Percentiles rank a stretch among this genome's conserved stretches.
phyloP scores from a whole-genome alignment of 2,797 vertebrate species.

The Oophaga sylvatica region DNA sequence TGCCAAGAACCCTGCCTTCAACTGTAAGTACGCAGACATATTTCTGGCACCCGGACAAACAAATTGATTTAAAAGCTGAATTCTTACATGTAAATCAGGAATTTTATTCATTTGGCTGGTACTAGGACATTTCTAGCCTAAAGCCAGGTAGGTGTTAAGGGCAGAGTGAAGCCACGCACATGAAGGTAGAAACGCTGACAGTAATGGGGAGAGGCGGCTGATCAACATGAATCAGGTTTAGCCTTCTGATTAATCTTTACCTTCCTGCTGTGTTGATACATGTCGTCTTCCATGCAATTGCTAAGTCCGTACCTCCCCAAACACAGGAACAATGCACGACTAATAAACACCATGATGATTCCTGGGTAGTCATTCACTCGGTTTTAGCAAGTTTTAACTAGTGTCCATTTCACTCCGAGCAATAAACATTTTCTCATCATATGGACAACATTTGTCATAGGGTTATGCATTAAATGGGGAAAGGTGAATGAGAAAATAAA shows the following conservation, averaged over 20 bases:
- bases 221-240: slow-evolving; percentile 38
- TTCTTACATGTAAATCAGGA: neutral
- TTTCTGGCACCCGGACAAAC: slow-evolving; percentile 1
- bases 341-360: slow-evolving; percentile 42
- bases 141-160: neutral
- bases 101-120: slow-evolving; percentile 1
- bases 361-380: slow-evolving; percentile 17
- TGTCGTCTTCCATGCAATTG: slow-evolving; percentile 13
- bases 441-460: neutral
- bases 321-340: slow-evolving; percentile 11
- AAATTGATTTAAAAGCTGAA: neutral
- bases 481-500: neutral
- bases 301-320: slow-evolving; percentile 27
- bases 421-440: neutral
- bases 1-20: neutral
- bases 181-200: neutral
- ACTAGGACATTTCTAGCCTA: neutral
- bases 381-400: slow-evolving; percentile 24
- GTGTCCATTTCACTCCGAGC: neutral
- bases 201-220: slow-evolving; percentile 35
- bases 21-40: slow-evolving; percentile 4
- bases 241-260: slow-evolving; percentile 37
- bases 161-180: slow-evolving; percentile 21
- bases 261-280: slow-evolving; percentile 53
- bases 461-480: neutral